These are phyloP conservation scores for Hesperia comma DNA, from an alignment of 2,888 invertebrate species.

Conservation along the genomic window DNA sequence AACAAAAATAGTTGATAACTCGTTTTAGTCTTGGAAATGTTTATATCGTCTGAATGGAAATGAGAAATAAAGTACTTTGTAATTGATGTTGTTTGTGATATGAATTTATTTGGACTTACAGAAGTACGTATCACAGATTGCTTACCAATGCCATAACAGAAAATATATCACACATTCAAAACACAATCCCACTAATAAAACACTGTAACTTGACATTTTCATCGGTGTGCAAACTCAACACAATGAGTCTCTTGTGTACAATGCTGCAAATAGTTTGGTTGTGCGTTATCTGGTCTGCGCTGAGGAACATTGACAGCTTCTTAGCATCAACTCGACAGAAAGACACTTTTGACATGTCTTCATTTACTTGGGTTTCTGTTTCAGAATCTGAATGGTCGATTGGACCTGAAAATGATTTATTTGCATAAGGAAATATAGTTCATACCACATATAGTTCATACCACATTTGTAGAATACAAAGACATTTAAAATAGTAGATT, in stretches of 20 bases:
- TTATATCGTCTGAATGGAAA: no score
- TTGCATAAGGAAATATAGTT: no score
- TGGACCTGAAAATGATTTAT: slow-evolving; percentile 62
- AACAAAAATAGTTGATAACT: no score
- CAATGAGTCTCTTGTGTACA: slow-evolving; percentile 88
- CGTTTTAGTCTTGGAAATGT: no score
- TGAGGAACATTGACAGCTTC: slow-evolving; percentile 90
- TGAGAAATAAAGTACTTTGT: no score
- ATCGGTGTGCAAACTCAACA: slow-evolving; percentile 88
- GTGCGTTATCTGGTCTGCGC: slow-evolving; percentile 90
- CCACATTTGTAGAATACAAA: no score
- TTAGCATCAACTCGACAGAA: slow-evolving; percentile 89
- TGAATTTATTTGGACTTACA: no score
- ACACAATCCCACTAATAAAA: slow-evolving; percentile 89
- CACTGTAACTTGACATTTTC: slow-evolving; percentile 91
- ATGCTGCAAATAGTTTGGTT: slow-evolving; percentile 90
- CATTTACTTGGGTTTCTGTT: slow-evolving; percentile 70
- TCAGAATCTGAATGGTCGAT: slow-evolving; percentile 78
- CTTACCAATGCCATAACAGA: no score
- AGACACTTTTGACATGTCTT: slow-evolving; percentile 65
- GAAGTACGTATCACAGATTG: no score
- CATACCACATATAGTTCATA: no score
- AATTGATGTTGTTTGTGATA: no score
- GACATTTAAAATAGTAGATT: no score
- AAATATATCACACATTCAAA: slow-evolving; percentile 49